phyloP scores from a whole-genome alignment of 2,797 vertebrate genomes.

The Perodicticus potto region DNA sequence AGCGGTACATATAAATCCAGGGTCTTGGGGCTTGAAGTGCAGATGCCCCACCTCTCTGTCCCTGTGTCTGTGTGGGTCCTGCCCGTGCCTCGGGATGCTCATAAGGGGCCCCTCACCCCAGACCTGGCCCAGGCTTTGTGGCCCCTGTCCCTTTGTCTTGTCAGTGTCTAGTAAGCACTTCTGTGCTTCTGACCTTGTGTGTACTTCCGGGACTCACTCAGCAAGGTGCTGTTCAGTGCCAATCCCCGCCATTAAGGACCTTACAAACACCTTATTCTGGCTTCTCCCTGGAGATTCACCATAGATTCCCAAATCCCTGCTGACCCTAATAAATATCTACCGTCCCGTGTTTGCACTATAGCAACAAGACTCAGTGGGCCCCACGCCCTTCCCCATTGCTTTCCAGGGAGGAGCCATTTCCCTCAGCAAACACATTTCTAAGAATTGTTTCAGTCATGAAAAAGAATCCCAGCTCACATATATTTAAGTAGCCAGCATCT shows the following conservation, averaged over 20 bases:
- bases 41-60: too few relatives aligned
- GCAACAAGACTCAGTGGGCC: background rate
- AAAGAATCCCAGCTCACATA: background rate
- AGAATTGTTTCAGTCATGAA: background rate
- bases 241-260: background rate
- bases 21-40: background rate
- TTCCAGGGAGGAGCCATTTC: fast-evolving
- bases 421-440: background rate
- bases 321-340: background rate
- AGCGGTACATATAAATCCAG: background rate
- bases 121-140: fast-evolving
- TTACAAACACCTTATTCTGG: background rate
- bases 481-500: background rate
- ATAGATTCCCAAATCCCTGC: background rate
- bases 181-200: background rate
- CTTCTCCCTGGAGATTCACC: background rate
- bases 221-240: background rate
- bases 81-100: fast-evolving
- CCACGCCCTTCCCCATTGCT: fast-evolving
- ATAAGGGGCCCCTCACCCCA: background rate
- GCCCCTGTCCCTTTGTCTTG: background rate
- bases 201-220: background rate
- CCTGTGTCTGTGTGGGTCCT: background rate
- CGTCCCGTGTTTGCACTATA: background rate
- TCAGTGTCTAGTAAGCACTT: too few relatives aligned